Base-by-base conservation (phyloP, 2,888 invertebrate genomes). In the Drosophila birchii region DNA sequence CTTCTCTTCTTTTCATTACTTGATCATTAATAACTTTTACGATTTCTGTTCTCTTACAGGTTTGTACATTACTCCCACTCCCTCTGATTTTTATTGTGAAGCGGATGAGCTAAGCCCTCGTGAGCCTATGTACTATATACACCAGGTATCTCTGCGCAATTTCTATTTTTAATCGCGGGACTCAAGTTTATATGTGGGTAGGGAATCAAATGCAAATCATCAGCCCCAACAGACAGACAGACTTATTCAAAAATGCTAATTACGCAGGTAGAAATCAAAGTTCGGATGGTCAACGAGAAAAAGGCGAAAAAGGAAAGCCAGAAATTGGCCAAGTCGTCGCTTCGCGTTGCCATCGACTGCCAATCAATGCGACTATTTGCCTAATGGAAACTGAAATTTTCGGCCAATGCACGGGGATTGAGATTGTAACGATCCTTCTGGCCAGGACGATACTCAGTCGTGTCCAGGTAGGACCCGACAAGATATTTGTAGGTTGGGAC, bases 351-450 rank as follows among this genome's bases (percentile, higher is more conserved):
- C 66, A 68, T 71, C 63, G 62, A 63, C 38, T 45, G 62, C 43
- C 73, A 69, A 77, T 61, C 70, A 70, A 70, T 59, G 69, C n/a
- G 70, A 26, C 53, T 53, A 23, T 70, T 71, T 51, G 72, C 68
- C 71, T 66, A 80, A 80, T 80, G 80, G 71, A 80, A 75, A 82
- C 63, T 58, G 41, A 62, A 18, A 45, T 7, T 60, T 76, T 68
- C 69, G 71, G 57, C 68, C 49, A 71, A 64, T 75, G 78, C 58
- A 61, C 26, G 23, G n/a, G 49, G 23, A 66, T 66, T 66, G 55
- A 44, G 66, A 80, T 72, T 80, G n/a, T n/a, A n/a, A n/a, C n/a
- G n/a, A n/a, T n/a, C n/a, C n/a, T n/a, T n/a, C n/a, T n/a, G n/a
- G n/a, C n/a, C n/a, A n/a, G n/a, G n/a, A n/a, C n/a, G n/a, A n/a